Base-by-base conservation (phyloP, 2,888 invertebrate genomes). In the Embidobia sp. region DNA sequence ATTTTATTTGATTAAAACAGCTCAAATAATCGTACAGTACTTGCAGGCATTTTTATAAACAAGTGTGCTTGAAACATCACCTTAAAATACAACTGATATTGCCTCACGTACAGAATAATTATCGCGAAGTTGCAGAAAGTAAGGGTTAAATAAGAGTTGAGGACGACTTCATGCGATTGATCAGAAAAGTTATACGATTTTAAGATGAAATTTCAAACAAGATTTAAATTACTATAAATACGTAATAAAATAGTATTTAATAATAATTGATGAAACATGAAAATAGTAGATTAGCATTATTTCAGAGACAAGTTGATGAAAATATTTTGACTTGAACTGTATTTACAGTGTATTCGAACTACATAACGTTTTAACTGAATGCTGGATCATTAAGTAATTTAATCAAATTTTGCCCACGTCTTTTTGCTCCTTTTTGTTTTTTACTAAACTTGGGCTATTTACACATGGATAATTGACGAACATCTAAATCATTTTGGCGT, bases 401-500 rank as follows among this genome's bases (percentile, higher is more conserved):
- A 37, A 57, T 59, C 42, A 57, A 69, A 11, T 31, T 59, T 69
- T 69, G 49, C 49, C 69, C 57, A 69, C 48, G 40, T 69, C 35
- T 49, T 35, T 69, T 59, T 66, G 35, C 49, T 59, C 49, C 27
- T 57, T 53, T 15, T 64, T 55, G 15, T 11, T 44, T 33, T 33
- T 53, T 46, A 53, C 31, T 59, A 53, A 73, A 64, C 42, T 55
- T 64, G 15, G 61, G 37, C 26, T 72, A 11, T 49, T 15, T 31
- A 59, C 13, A 59, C 31, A 22, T 74, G 37, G 18, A 55, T 55
- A 75, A 48, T 69, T 49, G 61, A 57, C 18, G 7, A 69, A 37
- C 55, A 59, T 64, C 59, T 18, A 19, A 70, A 70, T 51, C 49
- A 76, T 57, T 69, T 66, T 66, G 44, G 37, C 57, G 69, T 76